Evolutionary conservation across 2,797 vertebrate species (phyloP).

Genomic region (Ibycter americanus): DNA sequence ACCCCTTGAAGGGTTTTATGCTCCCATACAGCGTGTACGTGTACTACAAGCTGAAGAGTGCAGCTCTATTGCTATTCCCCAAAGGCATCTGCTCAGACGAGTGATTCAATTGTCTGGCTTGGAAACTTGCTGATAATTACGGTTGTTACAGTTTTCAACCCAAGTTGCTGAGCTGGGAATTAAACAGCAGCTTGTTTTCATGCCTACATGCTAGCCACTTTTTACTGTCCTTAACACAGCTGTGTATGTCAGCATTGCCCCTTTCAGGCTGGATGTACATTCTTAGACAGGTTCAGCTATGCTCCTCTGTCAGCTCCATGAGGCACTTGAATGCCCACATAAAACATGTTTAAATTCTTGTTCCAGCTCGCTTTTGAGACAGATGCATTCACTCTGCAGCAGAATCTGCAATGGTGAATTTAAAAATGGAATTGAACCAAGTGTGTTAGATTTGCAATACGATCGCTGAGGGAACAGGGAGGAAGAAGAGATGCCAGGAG

Average conservation of each 20-base stretch:
- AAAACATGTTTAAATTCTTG: not conserved
- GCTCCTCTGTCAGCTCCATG: not conserved
- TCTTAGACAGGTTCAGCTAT: not conserved
- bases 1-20: not conserved
- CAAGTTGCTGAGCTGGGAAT: slow-evolving; percentile 28
- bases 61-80: not conserved
- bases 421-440: slow-evolving; percentile 36
- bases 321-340: not conserved
- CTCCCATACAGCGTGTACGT: not conserved
- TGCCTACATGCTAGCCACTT: not conserved
- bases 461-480: slow-evolving; percentile 32
- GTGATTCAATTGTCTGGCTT: slow-evolving; percentile 32
- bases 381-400: slow-evolving; percentile 4
- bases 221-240: not conserved
- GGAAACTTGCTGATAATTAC: slow-evolving; percentile 10
- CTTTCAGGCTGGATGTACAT: not conserved
- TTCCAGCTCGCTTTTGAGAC: not conserved
- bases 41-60: not conserved
- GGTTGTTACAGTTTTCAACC: slow-evolving; percentile 35
- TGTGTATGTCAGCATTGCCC: not conserved
- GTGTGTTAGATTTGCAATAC: slow-evolving; percentile 29
- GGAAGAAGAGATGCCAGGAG: slow-evolving; percentile 44
- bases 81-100: not conserved
- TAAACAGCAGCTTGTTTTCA: slow-evolving; percentile 40
- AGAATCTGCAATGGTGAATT: slow-evolving; percentile 15